Evolutionary conservation across 2,888 invertebrate species (phyloP), one percentile per base, ranked within the genome.

Genomic region (Trimorus sp.): DNA sequence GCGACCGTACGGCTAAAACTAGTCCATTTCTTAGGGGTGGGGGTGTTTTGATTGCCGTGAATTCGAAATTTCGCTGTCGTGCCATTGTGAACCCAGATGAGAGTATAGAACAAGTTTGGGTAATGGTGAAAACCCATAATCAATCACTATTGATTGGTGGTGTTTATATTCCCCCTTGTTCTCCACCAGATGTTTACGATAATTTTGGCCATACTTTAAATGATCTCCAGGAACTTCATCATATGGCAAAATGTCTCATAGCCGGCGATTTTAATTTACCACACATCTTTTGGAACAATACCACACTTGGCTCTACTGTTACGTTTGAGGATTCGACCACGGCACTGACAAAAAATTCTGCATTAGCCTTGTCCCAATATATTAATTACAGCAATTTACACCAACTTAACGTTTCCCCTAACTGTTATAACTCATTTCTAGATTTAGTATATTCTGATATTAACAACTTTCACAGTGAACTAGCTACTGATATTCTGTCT

Each of bases 221-320:
- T 36, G 1, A 3, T 26, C 14, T 62, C 7, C 40, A 40, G n/a
- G 9, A 4, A 7, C 8, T 26, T 12, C 16, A 48, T 48, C 62
- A 37, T 1, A 37, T 9, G 42, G 45, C 16, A 9, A 48, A 11
- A 15, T 1, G 45, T 14, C 11, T 62, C 7, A 4, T 48, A 14
- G 14, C 36, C 1, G 62, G 62, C 7, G 62, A 62, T 36, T 62
- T 62, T 40, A 62, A 62, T 26, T n/a, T 62, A 16, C 62, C 62
- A 1, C 16, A 62, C 16, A 8, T 48, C 36, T 36, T 36, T 36
- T 62, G 62, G 62, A 9, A 36, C n/a, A 62, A 62, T n/a, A 11
- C 48, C 0, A 9, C 40, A 7, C 14, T 62, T 1, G 62, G 62
- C 11, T 26, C 5, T n/a, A 11, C n/a, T 5, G n/a, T 37, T n/a